Percentiles rank a stretch among this genome's conserved stretches.
Conservation (phyloP, 1,140 invertebrate species). For the Bombyx mandarina region DNA sequence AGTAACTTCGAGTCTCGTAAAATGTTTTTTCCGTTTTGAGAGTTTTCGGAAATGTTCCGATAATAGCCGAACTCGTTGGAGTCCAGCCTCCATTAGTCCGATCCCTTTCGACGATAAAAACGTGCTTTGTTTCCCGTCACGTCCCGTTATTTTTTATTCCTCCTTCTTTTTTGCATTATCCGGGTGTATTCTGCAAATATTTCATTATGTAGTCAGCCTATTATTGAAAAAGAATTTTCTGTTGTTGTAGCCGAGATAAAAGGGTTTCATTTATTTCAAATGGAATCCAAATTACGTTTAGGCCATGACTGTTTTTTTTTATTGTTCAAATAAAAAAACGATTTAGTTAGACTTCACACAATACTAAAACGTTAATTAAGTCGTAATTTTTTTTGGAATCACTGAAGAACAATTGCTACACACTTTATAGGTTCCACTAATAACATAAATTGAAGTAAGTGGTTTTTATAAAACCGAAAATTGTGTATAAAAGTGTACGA, state of each 20-base stretch:
- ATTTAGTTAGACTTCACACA: slow-evolving; percentile 17
- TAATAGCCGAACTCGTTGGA: slow-evolving; percentile 23
- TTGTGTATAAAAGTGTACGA: too few species aligned
- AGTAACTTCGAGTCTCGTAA: not conserved
- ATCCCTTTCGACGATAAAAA: slow-evolving; percentile 47
- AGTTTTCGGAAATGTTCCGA: slow-evolving; percentile 17
- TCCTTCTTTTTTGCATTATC: slow-evolving; percentile 31
- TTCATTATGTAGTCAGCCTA: slow-evolving; percentile 37
- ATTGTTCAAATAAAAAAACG: slow-evolving; percentile 25
- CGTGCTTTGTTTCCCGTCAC: slow-evolving; percentile 47
- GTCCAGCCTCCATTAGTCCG: slow-evolving; percentile 35
- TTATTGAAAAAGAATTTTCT: slow-evolving; percentile 30
- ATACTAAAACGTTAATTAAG: slow-evolving; percentile 10
- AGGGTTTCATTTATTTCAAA: slow-evolving; percentile 32
- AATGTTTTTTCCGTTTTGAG: slow-evolving; percentile 6
- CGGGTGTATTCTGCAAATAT: slow-evolving; percentile 33
- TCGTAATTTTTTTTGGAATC: slow-evolving; percentile 1
- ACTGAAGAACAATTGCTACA: too few species aligned
- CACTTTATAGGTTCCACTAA: too few species aligned
- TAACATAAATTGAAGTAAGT: too few species aligned
- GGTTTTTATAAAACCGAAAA: too few species aligned
- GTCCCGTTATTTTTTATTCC: slow-evolving; percentile 36
- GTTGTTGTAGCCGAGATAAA: slow-evolving; percentile 28
- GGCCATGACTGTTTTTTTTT: slow-evolving; percentile 25
- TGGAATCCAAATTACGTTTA: slow-evolving; percentile 28